These are phyloP conservation scores for Chrysocyon brachyurus DNA, from an alignment of 2,797 vertebrate species.

Conservation along the genomic window DNA sequence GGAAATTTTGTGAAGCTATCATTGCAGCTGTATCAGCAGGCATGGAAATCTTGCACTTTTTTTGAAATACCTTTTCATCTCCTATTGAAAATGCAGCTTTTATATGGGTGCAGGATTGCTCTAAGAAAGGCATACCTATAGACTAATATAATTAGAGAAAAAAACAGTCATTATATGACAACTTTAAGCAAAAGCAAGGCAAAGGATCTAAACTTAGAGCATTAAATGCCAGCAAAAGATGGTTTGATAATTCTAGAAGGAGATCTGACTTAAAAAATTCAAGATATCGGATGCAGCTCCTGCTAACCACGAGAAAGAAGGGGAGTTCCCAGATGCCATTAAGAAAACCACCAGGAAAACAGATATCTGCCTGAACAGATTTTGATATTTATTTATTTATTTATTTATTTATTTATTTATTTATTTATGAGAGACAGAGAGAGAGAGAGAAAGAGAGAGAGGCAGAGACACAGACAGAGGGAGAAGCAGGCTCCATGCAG, in stretches of 20 bases:
- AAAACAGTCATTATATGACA: not conserved
- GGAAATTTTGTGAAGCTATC: not conserved
- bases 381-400: not conserved
- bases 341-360: not conserved
- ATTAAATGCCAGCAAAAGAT: not conserved
- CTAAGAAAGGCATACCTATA: not conserved
- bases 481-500: no score
- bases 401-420: no score
- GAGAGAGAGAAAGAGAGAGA: no score
- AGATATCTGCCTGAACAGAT: not conserved
- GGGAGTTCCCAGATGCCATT: not conserved
- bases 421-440: no score
- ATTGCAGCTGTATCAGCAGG: not conserved
- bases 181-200: not conserved
- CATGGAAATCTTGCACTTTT: not conserved
- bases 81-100: not conserved
- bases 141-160: not conserved
- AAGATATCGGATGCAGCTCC: not conserved
- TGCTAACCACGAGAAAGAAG: not conserved
- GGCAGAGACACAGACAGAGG: no score
- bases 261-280: not conserved
- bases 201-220: not conserved
- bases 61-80: not conserved
- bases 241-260: not conserved
- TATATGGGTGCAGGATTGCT: not conserved